These are phyloP conservation scores for Drosophila diplacantha DNA, from an alignment of 2,888 invertebrate species.

Conservation along the genomic window DNA sequence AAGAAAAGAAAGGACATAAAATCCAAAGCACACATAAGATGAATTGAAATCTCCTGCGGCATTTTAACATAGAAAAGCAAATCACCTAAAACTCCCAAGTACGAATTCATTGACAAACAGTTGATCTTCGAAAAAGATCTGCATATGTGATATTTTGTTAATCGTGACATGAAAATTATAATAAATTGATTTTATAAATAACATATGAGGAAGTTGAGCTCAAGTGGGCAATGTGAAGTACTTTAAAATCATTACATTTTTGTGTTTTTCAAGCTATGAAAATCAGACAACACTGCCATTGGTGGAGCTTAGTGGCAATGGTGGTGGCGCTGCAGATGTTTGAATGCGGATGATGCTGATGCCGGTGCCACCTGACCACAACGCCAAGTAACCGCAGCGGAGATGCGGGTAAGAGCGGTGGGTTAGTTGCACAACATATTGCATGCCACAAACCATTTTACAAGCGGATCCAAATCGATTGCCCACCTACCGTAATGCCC, in stretches of 20 bases:
- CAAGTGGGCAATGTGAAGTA: too few relatives aligned
- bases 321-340: slow-evolving; percentile 4
- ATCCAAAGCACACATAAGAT: too few relatives aligned
- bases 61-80: too few relatives aligned
- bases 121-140: too few relatives aligned
- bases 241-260: not conserved
- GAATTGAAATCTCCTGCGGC: too few relatives aligned
- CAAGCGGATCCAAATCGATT: slow-evolving; percentile 59
- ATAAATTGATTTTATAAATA: too few relatives aligned
- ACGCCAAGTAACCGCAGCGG: slow-evolving; percentile 60
- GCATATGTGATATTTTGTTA: too few relatives aligned
- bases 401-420: slow-evolving; percentile 30
- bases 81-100: too few relatives aligned
- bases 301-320: slow-evolving; percentile 9
- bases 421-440: slow-evolving; percentile 65
- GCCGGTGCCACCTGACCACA: slow-evolving; percentile 50
- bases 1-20: too few relatives aligned
- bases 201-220: too few relatives aligned
- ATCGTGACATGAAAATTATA: too few relatives aligned
- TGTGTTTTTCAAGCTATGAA: not conserved
- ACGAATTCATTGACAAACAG: too few relatives aligned
- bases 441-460: slow-evolving; percentile 65
- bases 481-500: slow-evolving; percentile 35
- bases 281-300: slow-evolving; percentile 1
- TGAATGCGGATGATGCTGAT: slow-evolving; percentile 14